Percentiles rank a stretch among this genome's conserved stretches.
phyloP scores from a whole-genome alignment of 2,113 vertebrate genomes.

The Salminus brasiliensis region DNA sequence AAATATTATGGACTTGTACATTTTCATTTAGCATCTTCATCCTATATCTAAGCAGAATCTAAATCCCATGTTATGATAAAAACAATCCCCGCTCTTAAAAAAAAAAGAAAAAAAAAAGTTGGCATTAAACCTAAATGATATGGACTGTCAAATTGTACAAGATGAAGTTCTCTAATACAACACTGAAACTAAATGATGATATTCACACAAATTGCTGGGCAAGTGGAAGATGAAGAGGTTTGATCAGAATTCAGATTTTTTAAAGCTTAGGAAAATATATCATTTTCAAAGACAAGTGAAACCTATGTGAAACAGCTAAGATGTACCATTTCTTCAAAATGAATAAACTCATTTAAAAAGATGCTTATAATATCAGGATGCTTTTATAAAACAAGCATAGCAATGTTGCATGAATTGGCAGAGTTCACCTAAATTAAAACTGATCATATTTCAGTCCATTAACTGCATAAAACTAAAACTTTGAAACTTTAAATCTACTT shows the following conservation, averaged over 20 bases:
- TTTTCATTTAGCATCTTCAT: neutral
- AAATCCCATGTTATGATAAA: neutral
- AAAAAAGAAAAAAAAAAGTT: constrained; percentile 1
- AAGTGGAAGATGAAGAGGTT: neutral
- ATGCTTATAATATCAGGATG: neutral
- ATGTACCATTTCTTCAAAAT: constrained; percentile 26
- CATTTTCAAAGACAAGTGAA: neutral
- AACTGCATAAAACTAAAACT: constrained; percentile 4
- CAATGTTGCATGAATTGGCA: constrained; percentile 5
- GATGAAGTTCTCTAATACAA: neutral
- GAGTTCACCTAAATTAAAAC: neutral
- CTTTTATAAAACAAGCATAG: constrained; percentile 1
- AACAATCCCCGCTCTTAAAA: neutral
- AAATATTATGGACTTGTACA: neutral
- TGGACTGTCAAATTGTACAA: neutral
- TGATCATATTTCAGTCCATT: constrained; percentile 13
- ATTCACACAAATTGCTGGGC: no score
- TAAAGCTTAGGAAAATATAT: constrained; percentile 17
- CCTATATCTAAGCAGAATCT: neutral
- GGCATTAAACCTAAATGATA: constrained; percentile 6
- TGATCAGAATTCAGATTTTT: neutral
- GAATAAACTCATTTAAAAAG: constrained; percentile 41
- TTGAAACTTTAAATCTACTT: neutral
- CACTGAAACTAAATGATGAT: neutral
- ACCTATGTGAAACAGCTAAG: neutral